phyloP scores from a whole-genome alignment of 64 coral and sea anemone species.

The Catalaphyllia jardinei region DNA sequence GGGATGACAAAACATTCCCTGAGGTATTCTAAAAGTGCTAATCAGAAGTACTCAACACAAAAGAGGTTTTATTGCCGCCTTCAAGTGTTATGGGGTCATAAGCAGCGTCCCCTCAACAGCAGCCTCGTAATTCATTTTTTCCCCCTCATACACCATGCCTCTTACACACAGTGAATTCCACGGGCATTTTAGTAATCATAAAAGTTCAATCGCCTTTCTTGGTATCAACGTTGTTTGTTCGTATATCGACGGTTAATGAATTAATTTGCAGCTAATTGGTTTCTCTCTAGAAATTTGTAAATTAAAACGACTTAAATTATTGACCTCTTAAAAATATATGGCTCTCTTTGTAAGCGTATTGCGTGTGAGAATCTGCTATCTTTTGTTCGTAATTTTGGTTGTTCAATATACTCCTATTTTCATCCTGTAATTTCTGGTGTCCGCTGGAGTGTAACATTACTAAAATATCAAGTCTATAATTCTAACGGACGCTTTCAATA shows the following conservation, averaged over 20 bases:
- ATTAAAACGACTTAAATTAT: no score
- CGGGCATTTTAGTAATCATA: not conserved
- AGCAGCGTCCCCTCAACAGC: not conserved
- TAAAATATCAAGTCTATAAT: no score
- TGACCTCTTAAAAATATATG: no score
- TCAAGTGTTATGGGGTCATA: not conserved
- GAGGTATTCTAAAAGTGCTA: conserved; percentile 19
- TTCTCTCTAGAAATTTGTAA: no score
- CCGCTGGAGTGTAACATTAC: no score
- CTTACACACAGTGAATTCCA: not conserved
- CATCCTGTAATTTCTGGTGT: no score
- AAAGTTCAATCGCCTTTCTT: not conserved
- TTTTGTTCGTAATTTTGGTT: no score
- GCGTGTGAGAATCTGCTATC: no score
- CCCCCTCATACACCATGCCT: not conserved
- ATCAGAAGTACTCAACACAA: conserved; percentile 26
- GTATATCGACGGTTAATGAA: not conserved
- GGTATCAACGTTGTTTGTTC: not conserved
- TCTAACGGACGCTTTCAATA: no score
- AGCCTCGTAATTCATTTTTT: not conserved
- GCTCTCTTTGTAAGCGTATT: no score
- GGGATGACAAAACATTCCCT: not conserved
- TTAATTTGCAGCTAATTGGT: not conserved
- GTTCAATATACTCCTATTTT: no score
- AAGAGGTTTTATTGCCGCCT: conserved; percentile 9